These are phyloP conservation scores for Epicampocera succincta DNA, from an alignment of 2,888 invertebrate species.

Conservation along the genomic window DNA sequence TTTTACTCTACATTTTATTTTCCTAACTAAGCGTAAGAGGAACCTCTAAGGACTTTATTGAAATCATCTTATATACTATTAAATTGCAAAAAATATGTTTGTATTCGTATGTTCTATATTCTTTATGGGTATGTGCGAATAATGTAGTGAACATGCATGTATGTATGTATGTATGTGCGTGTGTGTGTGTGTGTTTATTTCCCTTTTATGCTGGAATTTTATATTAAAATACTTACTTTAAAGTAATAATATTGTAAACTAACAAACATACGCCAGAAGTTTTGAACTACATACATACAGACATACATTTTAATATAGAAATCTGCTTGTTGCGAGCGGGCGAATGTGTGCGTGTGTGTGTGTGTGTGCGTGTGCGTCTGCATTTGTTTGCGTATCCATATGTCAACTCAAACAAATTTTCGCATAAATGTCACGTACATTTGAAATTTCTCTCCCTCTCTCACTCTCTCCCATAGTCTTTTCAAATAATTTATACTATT, in stretches of 20 bases:
- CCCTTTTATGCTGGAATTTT: neutral
- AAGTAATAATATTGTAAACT: conserved; percentile 29
- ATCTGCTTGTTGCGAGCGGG: no score
- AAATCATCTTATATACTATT: conserved; percentile 58
- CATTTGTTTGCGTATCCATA: conserved; percentile 50
- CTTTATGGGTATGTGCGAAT: no score
- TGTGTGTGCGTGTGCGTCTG: conserved; percentile 16
- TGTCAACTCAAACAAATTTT: conserved; percentile 72
- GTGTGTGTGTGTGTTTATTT: neutral
- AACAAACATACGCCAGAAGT: neutral
- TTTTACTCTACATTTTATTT: conserved; percentile 18
- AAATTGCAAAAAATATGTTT: conserved; percentile 56
- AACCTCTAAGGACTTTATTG: conserved; percentile 65
- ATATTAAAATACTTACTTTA: conserved; percentile 1
- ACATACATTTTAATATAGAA: conserved; percentile 41
- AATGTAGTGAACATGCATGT: neutral
- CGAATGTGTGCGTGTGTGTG: neutral
- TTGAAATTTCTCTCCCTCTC: conserved; percentile 27
- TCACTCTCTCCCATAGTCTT: no score
- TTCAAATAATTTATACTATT: no score
- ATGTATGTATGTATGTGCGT: neutral
- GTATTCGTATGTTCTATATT: neutral
- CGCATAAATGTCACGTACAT: conserved; percentile 81
- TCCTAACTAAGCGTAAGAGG: conserved; percentile 13
- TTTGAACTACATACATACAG: conserved; percentile 25